phyloP scores from a whole-genome alignment of 2,113 vertebrate species.

The Cygnus atratus region DNA sequence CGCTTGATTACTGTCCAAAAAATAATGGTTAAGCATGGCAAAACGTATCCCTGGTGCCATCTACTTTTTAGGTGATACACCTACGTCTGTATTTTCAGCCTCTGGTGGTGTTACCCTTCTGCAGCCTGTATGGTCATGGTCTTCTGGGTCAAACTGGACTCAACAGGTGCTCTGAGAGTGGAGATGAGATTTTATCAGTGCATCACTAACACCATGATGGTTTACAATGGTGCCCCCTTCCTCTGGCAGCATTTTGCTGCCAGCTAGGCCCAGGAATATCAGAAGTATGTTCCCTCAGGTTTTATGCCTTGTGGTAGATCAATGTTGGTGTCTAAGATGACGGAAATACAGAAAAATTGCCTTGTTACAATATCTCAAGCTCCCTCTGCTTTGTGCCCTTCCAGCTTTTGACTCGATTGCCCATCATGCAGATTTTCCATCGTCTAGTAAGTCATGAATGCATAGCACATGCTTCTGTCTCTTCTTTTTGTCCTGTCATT shows the following conservation, averaged over 20 bases:
- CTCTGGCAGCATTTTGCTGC: not conserved
- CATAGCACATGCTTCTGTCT: not conserved
- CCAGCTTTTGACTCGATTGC: not conserved
- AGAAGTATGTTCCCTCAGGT: not conserved
- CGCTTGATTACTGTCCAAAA: not conserved
- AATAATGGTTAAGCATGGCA: not conserved
- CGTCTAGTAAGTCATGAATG: not conserved
- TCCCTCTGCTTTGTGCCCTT: not conserved
- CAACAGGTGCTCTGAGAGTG: accelerated
- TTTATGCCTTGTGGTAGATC: not conserved
- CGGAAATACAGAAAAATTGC: not conserved
- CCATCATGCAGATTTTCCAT: not conserved
- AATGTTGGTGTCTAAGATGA: not conserved
- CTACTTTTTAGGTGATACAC: not conserved
- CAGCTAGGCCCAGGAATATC: not conserved
- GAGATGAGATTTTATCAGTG: not conserved
- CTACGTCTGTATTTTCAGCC: not conserved
- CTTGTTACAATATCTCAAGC: not conserved
- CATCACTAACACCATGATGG: too few species aligned
- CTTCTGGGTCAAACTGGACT: not conserved
- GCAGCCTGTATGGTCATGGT: not conserved
- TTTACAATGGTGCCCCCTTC: not conserved
- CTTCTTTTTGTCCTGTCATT: not conserved
- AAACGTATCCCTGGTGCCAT: not conserved
- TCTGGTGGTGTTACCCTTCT: not conserved